phyloP scores from a whole-genome alignment of 2,113 vertebrate genomes.

The Eulacestoma nigropectus region DNA sequence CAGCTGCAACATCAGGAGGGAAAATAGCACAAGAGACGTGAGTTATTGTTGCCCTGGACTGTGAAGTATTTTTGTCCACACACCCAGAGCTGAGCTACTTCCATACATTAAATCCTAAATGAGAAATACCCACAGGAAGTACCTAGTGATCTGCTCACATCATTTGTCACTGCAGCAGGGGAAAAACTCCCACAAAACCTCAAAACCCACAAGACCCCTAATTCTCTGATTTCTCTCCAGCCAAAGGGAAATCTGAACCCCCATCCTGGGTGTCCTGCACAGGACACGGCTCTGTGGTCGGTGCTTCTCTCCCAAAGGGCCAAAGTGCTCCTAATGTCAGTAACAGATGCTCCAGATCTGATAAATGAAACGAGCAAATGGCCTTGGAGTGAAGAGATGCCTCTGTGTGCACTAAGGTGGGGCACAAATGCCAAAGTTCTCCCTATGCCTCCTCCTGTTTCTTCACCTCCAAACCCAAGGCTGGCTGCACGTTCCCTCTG shows the following conservation, averaged over 20 bases:
- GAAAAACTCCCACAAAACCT: accelerated
- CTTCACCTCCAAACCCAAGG: neutral
- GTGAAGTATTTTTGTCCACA: neutral
- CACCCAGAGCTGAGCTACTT: neutral
- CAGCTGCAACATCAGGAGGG: neutral
- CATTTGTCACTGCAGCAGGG: neutral
- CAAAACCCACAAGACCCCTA: neutral
- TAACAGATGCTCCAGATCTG: neutral
- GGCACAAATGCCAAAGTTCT: neutral
- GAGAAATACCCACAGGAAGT: neutral
- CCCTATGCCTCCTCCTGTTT: neutral
- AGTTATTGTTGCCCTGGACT: neutral
- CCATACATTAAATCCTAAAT: neutral
- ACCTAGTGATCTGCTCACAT: neutral
- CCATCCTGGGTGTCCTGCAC: accelerated
- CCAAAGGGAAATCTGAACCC: neutral
- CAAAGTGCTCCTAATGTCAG: neutral
- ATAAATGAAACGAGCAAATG: neutral
- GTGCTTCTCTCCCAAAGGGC: neutral
- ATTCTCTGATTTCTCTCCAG: neutral
- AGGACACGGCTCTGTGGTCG: accelerated
- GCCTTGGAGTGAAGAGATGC: neutral
- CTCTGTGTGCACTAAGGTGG: neutral
- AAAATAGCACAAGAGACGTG: accelerated
- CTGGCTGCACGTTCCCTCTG: neutral